phyloP scores from a whole-genome alignment of 2,113 vertebrate genomes.

The Crocuta crocuta region DNA sequence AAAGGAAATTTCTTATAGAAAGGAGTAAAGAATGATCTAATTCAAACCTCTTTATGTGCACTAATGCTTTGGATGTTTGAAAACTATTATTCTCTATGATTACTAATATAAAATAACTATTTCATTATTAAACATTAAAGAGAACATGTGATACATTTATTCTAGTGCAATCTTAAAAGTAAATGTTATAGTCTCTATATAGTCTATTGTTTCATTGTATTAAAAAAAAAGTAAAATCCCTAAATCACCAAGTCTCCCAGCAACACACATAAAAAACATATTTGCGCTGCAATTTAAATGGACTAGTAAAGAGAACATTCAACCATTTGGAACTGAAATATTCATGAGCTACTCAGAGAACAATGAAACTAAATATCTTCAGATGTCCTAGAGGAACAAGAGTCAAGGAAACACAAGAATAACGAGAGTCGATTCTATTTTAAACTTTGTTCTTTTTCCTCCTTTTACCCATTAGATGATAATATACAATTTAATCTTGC shows the following conservation, averaged over 20 bases:
- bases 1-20: neutral
- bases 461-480: constrained; percentile 73
- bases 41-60: neutral
- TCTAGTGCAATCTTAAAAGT: neutral
- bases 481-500: constrained; percentile 71
- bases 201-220: constrained; percentile 3
- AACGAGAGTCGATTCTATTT: constrained; percentile 80
- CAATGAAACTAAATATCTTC: constrained; percentile 85
- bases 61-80: constrained; percentile 9
- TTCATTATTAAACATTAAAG: constrained; percentile 19
- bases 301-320: constrained; percentile 85
- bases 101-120: neutral
- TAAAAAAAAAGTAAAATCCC: neutral
- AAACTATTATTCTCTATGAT: constrained; percentile 27
- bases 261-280: constrained; percentile 78
- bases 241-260: constrained; percentile 62
- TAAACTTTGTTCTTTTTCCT: constrained; percentile 76
- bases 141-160: neutral
- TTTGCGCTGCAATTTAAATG: constrained; percentile 83
- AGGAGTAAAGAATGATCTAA: neutral
- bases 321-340: constrained; percentile 87
- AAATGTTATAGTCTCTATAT: neutral
- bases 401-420: constrained; percentile 81
- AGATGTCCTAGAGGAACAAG: constrained; percentile 83
- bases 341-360: constrained; percentile 86